These are phyloP conservation scores for Uloborus plumipes DNA, from an alignment of 2,888 invertebrate genomes.

Conservation along the genomic window DNA sequence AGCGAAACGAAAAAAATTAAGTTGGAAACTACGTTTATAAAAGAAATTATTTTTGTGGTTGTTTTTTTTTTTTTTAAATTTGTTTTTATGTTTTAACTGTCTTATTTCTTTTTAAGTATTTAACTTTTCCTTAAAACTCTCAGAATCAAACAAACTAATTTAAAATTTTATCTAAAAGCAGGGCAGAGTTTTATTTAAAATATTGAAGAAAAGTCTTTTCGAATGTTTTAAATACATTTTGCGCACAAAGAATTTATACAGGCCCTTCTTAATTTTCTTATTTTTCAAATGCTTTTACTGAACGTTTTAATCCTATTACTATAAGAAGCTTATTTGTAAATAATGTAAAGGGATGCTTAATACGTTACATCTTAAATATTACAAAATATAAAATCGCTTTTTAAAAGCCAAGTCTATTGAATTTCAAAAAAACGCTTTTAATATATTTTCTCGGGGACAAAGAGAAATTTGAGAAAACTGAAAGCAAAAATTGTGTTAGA, in stretches of 20 bases:
- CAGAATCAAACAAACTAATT: too few species aligned
- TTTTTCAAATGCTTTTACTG: constrained; percentile 26
- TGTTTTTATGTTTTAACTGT: background rate
- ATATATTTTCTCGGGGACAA: too few species aligned
- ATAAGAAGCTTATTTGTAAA: constrained; percentile 59
- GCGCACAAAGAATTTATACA: constrained; percentile 11
- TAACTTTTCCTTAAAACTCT: too few species aligned
- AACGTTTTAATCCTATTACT: constrained; percentile 57
- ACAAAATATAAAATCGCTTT: background rate
- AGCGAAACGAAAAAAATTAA: background rate
- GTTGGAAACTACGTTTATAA: background rate
- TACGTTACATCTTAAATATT: background rate
- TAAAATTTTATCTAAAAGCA: too few species aligned
- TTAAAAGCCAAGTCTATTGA: too few species aligned
- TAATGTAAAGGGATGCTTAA: constrained; percentile 32
- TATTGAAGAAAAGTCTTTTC: too few species aligned
- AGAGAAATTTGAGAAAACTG: too few species aligned
- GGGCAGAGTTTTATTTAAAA: too few species aligned
- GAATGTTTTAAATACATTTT: too few species aligned
- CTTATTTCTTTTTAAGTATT: too few species aligned
- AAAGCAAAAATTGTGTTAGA: too few species aligned
- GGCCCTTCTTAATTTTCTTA: constrained; percentile 32
- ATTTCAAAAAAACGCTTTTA: too few species aligned
- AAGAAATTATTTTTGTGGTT: background rate
- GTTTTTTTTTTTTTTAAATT: background rate